Evolutionary conservation across 2,888 invertebrate species (phyloP).

Genomic region (Leucoptera coffeella): DNA sequence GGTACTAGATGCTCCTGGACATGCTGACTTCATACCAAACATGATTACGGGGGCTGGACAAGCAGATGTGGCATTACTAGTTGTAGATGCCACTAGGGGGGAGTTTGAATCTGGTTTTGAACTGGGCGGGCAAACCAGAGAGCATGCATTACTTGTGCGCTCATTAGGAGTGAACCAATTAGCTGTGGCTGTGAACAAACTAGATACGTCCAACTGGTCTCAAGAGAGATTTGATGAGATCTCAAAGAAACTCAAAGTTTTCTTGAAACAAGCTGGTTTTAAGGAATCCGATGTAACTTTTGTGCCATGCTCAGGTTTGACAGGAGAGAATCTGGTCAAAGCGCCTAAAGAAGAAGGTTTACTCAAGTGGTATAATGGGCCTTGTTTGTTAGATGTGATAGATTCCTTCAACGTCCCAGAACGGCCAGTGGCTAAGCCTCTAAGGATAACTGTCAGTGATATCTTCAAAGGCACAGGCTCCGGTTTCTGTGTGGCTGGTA

Average conservation of each 20-base stretch:
- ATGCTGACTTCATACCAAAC: constrained; percentile 98
- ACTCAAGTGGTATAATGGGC: constrained; percentile 76
- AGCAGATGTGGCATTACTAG: constrained; percentile 94
- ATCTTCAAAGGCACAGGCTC: constrained; percentile 89
- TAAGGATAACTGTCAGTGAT: constrained; percentile 90
- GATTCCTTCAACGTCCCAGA: constrained; percentile 83
- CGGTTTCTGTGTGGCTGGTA: constrained; percentile 86
- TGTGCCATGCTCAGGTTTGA: constrained; percentile 94
- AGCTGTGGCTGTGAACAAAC: constrained; percentile 93
- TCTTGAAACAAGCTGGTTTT: constrained; percentile 88
- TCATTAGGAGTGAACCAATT: constrained; percentile 86
- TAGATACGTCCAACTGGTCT: constrained; percentile 94
- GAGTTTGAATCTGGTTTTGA: constrained; percentile 99
- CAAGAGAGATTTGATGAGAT: constrained; percentile 88
- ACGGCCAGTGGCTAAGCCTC: constrained; percentile 80
- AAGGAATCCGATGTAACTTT: constrained; percentile 80
- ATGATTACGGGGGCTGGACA: constrained; percentile 99
- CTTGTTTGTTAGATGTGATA: constrained; percentile 78
- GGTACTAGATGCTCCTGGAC: constrained; percentile 95
- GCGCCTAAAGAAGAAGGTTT: constrained; percentile 59
- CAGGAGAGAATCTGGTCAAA: constrained; percentile 84
- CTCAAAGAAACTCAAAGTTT: constrained; percentile 68
- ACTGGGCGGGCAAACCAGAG: constrained; percentile 94
- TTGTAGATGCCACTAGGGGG: constrained; percentile 92
- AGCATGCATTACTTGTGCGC: constrained; percentile 91